A percentile compares a stretch with the other conserved stretches of the same genome.
Evolutionary conservation across 2,888 invertebrate species (phyloP).

Genomic region (Drosophila formosana): DNA sequence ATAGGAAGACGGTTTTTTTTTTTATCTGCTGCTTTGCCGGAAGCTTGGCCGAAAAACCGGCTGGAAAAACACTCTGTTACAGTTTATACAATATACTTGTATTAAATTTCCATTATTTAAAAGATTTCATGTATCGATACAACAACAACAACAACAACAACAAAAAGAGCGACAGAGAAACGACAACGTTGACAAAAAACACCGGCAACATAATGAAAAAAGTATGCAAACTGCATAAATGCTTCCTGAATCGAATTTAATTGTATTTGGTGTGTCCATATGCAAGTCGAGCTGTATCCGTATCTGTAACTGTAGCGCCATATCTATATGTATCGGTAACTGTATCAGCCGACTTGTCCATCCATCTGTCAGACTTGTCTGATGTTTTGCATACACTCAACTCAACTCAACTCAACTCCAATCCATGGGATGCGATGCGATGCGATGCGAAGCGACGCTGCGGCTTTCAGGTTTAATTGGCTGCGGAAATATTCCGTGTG

Average conservation of each 20-base stretch:
- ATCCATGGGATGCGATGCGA: conserved; percentile 13
- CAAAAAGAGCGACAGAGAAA: conserved; percentile 6
- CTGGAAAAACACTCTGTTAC: conserved; percentile 13
- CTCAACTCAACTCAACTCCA: background rate
- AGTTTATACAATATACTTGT: conserved; percentile 10
- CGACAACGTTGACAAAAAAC: conserved; percentile 6
- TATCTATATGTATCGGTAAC: conserved; percentile 33
- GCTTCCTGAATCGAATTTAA: conserved; percentile 78
- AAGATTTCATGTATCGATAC: conserved; percentile 23
- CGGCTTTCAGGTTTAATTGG: conserved; percentile 79
- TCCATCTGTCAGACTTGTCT: conserved; percentile 60
- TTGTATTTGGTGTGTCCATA: conserved; percentile 59
- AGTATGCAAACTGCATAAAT: conserved; percentile 68
- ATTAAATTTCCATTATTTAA: conserved; percentile 50
- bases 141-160: conserved; percentile 12
- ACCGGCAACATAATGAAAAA: conserved; percentile 1
- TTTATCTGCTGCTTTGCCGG: conserved; percentile 42
- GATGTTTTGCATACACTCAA: conserved; percentile 44
- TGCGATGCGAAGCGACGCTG: conserved; percentile 36
- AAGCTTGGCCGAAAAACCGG: conserved; percentile 27
- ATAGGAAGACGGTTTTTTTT: conserved; percentile 35
- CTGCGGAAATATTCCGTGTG: conserved; percentile 80
- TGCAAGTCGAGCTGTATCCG: conserved; percentile 8
- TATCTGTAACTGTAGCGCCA: no score
- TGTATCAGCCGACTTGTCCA: conserved; percentile 53